Conservation (phyloP, 2,888 invertebrate genomes). For the Conops quadrifasciatus region DNA sequence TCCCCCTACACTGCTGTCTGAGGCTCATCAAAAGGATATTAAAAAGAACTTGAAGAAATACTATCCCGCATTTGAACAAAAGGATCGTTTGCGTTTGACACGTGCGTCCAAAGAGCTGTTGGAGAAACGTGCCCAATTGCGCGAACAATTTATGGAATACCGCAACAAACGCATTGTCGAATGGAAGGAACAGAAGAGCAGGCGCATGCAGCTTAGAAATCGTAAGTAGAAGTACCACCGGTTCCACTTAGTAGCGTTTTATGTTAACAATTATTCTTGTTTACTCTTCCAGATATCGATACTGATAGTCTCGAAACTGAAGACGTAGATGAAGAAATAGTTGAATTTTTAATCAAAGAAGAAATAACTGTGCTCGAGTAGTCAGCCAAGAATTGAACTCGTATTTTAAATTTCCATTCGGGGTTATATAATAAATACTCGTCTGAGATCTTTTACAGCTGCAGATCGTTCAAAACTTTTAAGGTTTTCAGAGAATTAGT, state of each 20-base stretch:
- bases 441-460: background rate
- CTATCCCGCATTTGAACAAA: constrained; percentile 93
- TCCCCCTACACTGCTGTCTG: constrained; percentile 83
- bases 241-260: background rate
- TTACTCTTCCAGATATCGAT: constrained; percentile 77
- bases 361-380: constrained; percentile 85
- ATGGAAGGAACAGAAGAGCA: constrained; percentile 80
- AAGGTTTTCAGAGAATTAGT: background rate
- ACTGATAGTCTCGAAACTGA: constrained; percentile 93
- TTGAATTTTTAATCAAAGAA: constrained; percentile 98
- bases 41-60: constrained; percentile 98
- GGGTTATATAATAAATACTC: background rate
- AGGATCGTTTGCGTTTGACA: constrained; percentile 91
- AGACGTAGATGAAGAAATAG: constrained; percentile 92
- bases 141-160: constrained; percentile 87
- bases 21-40: constrained; percentile 91
- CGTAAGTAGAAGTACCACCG: constrained; percentile 70
- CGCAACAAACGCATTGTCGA: constrained; percentile 78
- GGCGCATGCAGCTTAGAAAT: constrained; percentile 84
- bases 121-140: constrained; percentile 87
- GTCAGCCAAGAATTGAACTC: constrained; percentile 47
- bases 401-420: background rate
- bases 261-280: background rate
- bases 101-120: constrained; percentile 95
- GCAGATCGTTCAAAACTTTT: background rate